phyloP scores from a whole-genome alignment of 2,888 invertebrate species.

The Acrobasis repandana region DNA sequence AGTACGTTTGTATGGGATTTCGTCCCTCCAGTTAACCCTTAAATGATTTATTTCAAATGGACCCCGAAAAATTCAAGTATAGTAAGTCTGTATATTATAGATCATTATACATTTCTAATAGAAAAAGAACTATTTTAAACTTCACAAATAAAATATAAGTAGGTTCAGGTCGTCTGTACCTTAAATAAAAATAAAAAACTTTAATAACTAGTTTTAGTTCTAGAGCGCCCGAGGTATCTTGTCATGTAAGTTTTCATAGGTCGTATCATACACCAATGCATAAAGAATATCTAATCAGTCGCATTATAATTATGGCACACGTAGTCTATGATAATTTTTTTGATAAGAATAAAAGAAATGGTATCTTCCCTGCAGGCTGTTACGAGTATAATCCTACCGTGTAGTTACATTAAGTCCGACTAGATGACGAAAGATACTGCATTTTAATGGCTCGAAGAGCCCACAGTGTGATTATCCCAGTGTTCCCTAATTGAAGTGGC shows the following conservation, averaged over 20 bases:
- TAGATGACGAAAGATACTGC: slow-evolving; percentile 33
- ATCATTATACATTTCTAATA: no score
- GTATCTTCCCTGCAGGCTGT: slow-evolving; percentile 12
- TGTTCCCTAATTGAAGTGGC: slow-evolving; percentile 44
- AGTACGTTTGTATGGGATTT: no score
- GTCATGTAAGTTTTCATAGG: background rate
- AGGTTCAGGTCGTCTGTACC: no score
- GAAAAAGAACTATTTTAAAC: no score
- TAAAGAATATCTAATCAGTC: slow-evolving; percentile 7
- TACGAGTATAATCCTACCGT: slow-evolving; percentile 13
- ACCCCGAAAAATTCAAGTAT: no score
- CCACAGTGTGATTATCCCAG: slow-evolving; percentile 39
- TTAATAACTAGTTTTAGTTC: no score
- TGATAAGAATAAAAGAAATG: slow-evolving; percentile 16
- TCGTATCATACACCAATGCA: background rate
- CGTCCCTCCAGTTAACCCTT: no score
- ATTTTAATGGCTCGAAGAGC: slow-evolving; percentile 42
- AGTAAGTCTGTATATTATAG: no score
- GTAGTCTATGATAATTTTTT: slow-evolving; percentile 9
- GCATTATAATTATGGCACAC: slow-evolving; percentile 16
- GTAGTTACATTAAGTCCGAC: slow-evolving; percentile 11
- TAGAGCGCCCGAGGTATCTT: no score
- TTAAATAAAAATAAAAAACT: no score
- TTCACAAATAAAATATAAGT: no score
- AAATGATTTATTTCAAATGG: no score